Conservation (phyloP, 2,888 invertebrate species). For the Criorhina ranunculi region DNA sequence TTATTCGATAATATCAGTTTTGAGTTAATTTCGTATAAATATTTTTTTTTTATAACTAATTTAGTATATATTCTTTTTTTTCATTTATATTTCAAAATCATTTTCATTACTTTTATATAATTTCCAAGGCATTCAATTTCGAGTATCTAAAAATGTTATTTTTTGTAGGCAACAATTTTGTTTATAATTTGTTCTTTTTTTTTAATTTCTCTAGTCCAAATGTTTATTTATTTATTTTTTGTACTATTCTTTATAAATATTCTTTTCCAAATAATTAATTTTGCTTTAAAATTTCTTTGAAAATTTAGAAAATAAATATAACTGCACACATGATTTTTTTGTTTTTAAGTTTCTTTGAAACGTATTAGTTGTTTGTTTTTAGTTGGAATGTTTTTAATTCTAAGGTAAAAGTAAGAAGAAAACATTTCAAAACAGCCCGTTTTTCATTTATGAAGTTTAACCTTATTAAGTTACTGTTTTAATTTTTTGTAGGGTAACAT, state of each 20-base stretch:
- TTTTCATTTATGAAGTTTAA: constrained; percentile 55
- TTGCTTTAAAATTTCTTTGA: constrained; percentile 70
- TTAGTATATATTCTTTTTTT: constrained; percentile 77
- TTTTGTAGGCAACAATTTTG: constrained; percentile 73
- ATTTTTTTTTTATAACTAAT: constrained; percentile 77
- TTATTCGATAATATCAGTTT: constrained; percentile 68
- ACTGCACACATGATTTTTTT: constrained; percentile 56
- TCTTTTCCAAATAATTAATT: constrained; percentile 67
- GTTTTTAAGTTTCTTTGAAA: constrained; percentile 33
- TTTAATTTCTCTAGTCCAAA: constrained; percentile 77
- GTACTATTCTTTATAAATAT: constrained; percentile 56
- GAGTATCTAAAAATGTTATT: constrained; percentile 72
- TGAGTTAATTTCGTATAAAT: constrained; percentile 78
- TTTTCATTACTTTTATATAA: constrained; percentile 61
- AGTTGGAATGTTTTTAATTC: constrained; percentile 61
- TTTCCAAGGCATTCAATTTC: constrained; percentile 75
- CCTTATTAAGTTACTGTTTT: constrained; percentile 20
- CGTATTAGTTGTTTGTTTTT: constrained; percentile 17
- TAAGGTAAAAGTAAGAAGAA: constrained; percentile 28
- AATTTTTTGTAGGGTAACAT: constrained; percentile 30
- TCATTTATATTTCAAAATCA: constrained; percentile 68
- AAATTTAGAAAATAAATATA: constrained; percentile 29
- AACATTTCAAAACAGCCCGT: constrained; percentile 70
- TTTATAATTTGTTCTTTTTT: constrained; percentile 73
- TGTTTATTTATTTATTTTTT: constrained; percentile 73